Base-by-base conservation (phyloP, 2,888 invertebrate genomes). In the Asteroscopus sphinx region DNA sequence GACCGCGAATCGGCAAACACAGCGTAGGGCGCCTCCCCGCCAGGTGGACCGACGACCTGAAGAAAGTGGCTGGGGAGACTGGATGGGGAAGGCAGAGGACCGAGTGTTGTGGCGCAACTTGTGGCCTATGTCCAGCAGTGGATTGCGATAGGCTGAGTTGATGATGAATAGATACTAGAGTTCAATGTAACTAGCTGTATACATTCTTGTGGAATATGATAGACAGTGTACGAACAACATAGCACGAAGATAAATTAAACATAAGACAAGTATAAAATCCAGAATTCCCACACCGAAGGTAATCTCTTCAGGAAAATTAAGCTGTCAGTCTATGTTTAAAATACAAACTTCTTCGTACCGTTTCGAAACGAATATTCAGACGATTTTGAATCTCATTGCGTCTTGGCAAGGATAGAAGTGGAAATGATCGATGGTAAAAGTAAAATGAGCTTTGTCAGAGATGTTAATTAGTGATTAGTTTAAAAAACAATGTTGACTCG, bases 391-490 rank as follows among this genome's bases (percentile, higher is more conserved):
- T 46, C 8, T 13, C 44, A 53, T 0, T 0, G 0, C 15, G 0
- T 12, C 17, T 15, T n/a, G 0, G n/a, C 53, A 59, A 39, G 8
- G 11, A 28, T 5, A 0, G 0, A 1, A n/a, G 3, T n/a, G 2
- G 0, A 2, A 9, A 35, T 15, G 7, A 5, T 16, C 2, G 3
- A 6, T 3, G 3, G 32, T 9, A 37, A 30, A 15, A 12, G 1
- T 35, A 15, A 57, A 40, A 6, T 40, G 36, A 12, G 41, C 48
- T 46, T 36, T 30, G 13, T 33, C 21, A 49, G 16, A 33, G 39
- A 42, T 7, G 11, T 68, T 76, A 72, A 76, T 73, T 62, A 73
- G 39, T 30, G 52, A 76, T 62, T 63, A 42, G 53, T 54, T 56
- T 42, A 42, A 53, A 39, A 61, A 61, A 62, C 30, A 45, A 15